Percentiles rank a stretch among this genome's conserved stretches.
Conservation (phyloP, 2,888 invertebrate species). For the Abrostola tripartita region DNA sequence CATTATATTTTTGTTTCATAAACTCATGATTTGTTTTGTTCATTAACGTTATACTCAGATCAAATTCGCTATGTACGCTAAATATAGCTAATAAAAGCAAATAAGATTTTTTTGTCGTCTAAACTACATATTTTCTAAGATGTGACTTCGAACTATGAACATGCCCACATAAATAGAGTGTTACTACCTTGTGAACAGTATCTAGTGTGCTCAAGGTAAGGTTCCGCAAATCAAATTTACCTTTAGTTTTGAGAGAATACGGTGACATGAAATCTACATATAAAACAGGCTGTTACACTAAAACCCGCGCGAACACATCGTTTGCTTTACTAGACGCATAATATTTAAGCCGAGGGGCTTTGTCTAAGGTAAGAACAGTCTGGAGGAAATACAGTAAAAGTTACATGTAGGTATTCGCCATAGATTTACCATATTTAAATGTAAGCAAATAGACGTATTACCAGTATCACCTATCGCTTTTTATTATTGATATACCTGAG, state of each 20-base stretch:
- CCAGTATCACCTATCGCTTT: too few species aligned
- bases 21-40: too few species aligned
- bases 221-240: constrained; percentile 13
- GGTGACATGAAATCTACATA: constrained; percentile 30
- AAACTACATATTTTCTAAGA: background rate
- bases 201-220: constrained; percentile 4
- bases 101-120: background rate
- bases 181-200: background rate
- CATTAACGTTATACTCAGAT: constrained; percentile 3
- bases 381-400: constrained; percentile 14
- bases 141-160: background rate
- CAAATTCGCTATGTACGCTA: constrained; percentile 13
- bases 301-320: constrained; percentile 14
- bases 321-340: constrained; percentile 14
- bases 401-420: background rate
- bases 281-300: constrained; percentile 18
- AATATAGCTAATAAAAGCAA: background rate
- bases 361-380: constrained; percentile 14
- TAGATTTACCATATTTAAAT: too few species aligned
- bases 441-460: too few species aligned
- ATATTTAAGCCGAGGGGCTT: constrained; percentile 7
- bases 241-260: constrained; percentile 20
- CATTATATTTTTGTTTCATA: constrained; percentile 21
- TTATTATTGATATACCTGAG: too few species aligned
- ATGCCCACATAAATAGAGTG: background rate